Base-by-base conservation (phyloP, 1,140 invertebrate species). In the Paraescarpia echinospica region DNA sequence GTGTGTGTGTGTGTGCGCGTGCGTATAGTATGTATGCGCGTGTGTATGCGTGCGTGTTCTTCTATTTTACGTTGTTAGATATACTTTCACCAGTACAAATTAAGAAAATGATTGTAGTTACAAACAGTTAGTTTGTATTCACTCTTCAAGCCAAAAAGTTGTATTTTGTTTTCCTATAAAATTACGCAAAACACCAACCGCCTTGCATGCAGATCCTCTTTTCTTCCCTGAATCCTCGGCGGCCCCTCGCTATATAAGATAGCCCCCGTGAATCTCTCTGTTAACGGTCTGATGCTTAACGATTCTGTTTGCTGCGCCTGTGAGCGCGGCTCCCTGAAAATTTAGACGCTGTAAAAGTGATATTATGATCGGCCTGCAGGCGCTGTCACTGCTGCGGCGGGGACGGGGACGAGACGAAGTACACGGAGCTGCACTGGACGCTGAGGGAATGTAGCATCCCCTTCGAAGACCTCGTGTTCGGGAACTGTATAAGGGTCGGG, bases 391-490 rank as follows among this genome's bases (percentile, higher is more conserved):
- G 88, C 89, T 89, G 34, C 89, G 92, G 48, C 92, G 89, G 34
- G n/a, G 92, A 33, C 31, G 59, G 41, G 33, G 35, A 59, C 41
- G 88, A 77, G 33, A 48, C 48, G 33, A 89, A 0, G 89, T 48
- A 92, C n/a, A 90, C 90, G 33, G 90, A 90, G 34, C 90, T 91
- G 34, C 93, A 93, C 91, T 92, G 93, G 31, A 93, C 93, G 0
- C 92, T 95, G 34, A 93, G 94, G 31, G 96, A 96, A 92, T 96
- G 96, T 94, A 95, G 94, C 91, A 96, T 96, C 92, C 94, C 95
- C 0, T 96, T 94, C 92, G 93, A 94, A 33, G 96, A 96, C 92
- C 93, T 96, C 12, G 93, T 95, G 89, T 94, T 96, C 92, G 94
- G 94, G 12, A 95, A 96, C 35, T 93, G 94, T 91, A 93, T 96